Evolutionary conservation across 2,113 vertebrate species (phyloP), one percentile per base, ranked within the genome.

Genomic region (Ardeotis arabs): DNA sequence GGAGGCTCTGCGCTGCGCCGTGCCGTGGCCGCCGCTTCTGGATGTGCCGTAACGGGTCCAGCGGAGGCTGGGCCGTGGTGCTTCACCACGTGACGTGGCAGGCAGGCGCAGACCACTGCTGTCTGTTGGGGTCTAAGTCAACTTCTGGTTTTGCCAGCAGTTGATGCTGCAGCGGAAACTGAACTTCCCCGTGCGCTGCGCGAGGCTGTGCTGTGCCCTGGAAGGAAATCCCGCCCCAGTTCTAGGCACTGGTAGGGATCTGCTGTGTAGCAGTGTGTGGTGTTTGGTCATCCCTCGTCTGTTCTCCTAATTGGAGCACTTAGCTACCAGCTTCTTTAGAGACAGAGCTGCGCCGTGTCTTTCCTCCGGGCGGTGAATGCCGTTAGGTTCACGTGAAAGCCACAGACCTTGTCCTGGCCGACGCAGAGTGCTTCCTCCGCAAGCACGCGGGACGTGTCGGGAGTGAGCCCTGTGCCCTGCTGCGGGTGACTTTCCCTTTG

Each of bases 361-460:
- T 28, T 31, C 29, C 47, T 55, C 53, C 3, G 19, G 10, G 22
- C 1, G 4, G 52, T 29, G 52, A 41, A 1, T 8, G 11, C 52
- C 10, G 0, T 3, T 8, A 2, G 76, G 9, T 50, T 58, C 25
- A 9, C 0, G 2, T 33, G 27, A 44, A 27, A 35, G 53, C 29
- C 12, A 1, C 2, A 20, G 44, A 19, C 7, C 22, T 44, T 23
- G 14, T 68, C 37, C 63, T 44, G 56, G 70, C 64, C 55, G 60
- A 3, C 12, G 45, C 59, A 10, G 53, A 9, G 49, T 0, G 8
- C 17, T 18, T 19, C 4, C 3, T 21, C 16, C 49, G 33, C 21
- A 14, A 4, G 45, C 8, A 0, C 27, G 53, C 0, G 4, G 83
- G 45, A 5, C 4, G 0, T 14, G 25, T 25, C 0, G 1, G 2